Evolutionary conservation across 2,888 invertebrate species (phyloP).

Genomic region (Lymantria dispar): DNA sequence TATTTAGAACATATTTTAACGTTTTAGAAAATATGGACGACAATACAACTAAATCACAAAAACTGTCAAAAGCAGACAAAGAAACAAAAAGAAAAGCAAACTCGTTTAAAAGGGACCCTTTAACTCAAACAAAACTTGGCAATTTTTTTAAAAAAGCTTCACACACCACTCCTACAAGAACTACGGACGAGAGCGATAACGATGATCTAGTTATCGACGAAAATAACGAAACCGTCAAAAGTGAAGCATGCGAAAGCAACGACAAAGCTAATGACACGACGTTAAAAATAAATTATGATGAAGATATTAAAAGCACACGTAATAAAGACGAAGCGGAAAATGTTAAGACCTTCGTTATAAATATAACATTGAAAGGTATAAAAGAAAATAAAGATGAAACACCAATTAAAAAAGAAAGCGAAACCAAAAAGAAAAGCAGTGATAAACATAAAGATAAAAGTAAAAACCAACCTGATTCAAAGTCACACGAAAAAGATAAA

Average conservation of each 20-base stretch:
- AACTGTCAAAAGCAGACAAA: slow-evolving; percentile 71
- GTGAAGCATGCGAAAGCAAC: slow-evolving; percentile 5
- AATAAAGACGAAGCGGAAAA: slow-evolving; percentile 19
- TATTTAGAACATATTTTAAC: slow-evolving; percentile 2
- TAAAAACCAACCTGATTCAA: slow-evolving; percentile 23
- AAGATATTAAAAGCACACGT: slow-evolving; percentile 8
- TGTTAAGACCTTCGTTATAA: slow-evolving; percentile 62
- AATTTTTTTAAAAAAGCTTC: slow-evolving; percentile 64
- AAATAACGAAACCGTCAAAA: slow-evolving; percentile 29
- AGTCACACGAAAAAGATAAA: slow-evolving; percentile 43
- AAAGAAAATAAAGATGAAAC: slow-evolving; percentile 31
- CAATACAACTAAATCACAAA: slow-evolving; percentile 40
- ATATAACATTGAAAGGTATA: slow-evolving; percentile 70
- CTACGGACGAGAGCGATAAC: slow-evolving; percentile 54
- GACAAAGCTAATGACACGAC: slow-evolving; percentile 46
- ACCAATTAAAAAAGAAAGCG: slow-evolving; percentile 5
- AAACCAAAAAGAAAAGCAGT: slow-evolving; percentile 12
- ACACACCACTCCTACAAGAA: slow-evolving; percentile 39
- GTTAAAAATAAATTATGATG: slow-evolving; percentile 38
- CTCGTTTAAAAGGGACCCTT: slow-evolving; percentile 72
- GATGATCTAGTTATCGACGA: slow-evolving; percentile 63
- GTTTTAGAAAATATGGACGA: slow-evolving; percentile 39
- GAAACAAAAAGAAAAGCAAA: slow-evolving; percentile 69
- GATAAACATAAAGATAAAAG: slow-evolving; percentile 21
- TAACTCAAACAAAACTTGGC: slow-evolving; percentile 75